Evolutionary conservation across 2,113 vertebrate species (phyloP).

Genomic region (Etia nguti): DNA sequence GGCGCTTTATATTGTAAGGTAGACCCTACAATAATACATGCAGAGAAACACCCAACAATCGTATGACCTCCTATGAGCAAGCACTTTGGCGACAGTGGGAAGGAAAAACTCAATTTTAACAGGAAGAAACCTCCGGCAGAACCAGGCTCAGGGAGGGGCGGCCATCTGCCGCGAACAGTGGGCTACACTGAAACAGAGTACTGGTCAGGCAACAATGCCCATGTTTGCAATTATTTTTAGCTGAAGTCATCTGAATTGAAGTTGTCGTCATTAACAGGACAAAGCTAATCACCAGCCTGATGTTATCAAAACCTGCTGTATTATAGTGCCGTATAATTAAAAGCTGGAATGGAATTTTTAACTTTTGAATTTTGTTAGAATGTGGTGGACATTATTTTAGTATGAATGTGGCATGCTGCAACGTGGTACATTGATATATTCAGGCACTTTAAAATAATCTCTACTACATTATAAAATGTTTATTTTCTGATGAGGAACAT

Average conservation of each 20-base stretch:
- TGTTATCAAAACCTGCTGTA: background rate
- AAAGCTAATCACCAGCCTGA: background rate
- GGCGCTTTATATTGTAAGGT: too few species aligned
- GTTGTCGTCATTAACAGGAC: background rate
- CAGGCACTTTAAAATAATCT: background rate
- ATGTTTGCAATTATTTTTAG: background rate
- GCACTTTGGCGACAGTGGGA: too few species aligned
- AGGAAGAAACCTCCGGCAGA: too few species aligned
- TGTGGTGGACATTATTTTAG: background rate
- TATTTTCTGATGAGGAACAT: background rate
- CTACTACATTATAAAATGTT: background rate
- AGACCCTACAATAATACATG: too few species aligned
- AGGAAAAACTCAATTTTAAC: too few species aligned
- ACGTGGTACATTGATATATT: background rate
- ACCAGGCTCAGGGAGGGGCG: background rate
- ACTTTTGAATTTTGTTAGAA: background rate
- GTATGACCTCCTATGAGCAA: too few species aligned
- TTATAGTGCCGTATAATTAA: background rate
- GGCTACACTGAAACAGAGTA: background rate
- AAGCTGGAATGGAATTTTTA: background rate
- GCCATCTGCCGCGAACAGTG: background rate
- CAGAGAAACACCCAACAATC: too few species aligned
- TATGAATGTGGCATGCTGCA: background rate
- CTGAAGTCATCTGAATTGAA: background rate
- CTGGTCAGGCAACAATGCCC: rapidly evolving